Evolutionary conservation across 1,140 invertebrate genomes (phyloP).

Genomic region (Drosophila equinoxialis): DNA sequence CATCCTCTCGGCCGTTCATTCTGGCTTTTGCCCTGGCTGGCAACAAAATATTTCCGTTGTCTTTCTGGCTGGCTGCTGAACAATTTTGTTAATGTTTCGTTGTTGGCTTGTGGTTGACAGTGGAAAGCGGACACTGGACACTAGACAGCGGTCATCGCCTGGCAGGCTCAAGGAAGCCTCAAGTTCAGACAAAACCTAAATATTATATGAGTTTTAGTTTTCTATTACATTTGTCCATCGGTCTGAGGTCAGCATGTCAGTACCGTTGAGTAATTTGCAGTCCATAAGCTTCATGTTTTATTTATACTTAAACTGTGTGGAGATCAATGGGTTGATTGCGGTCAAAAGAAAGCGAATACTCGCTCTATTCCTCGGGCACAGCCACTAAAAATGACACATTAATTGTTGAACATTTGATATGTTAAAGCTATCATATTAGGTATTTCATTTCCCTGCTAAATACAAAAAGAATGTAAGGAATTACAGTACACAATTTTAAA

Average conservation of each 20-base stretch:
- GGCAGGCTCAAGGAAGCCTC: constrained; percentile 14
- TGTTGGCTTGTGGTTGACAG: constrained; percentile 63
- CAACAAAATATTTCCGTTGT: constrained; percentile 62
- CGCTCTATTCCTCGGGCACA: not conserved
- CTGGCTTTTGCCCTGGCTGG: constrained; percentile 4
- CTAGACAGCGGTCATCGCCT: constrained; percentile 14
- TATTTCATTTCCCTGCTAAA: too few species aligned
- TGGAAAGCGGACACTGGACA: constrained; percentile 44
- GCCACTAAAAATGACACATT: not conserved
- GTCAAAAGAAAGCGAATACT: constrained; percentile 20
- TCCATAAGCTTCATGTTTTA: constrained; percentile 64
- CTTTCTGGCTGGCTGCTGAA: constrained; percentile 36
- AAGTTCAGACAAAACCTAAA: constrained; percentile 61
- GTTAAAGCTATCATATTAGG: not conserved
- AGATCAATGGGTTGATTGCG: constrained; percentile 53
- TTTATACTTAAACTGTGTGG: constrained; percentile 58
- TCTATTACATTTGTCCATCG: constrained; percentile 47
- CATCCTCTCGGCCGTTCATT: constrained; percentile 33
- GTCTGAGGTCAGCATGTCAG: constrained; percentile 16
- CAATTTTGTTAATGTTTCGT: constrained; percentile 74
- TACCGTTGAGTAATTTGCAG: constrained; percentile 59
- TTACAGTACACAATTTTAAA: too few species aligned
- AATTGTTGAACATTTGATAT: not conserved
- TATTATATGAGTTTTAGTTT: constrained; percentile 69
- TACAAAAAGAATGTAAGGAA: too few species aligned